Evolutionary conservation across 1,140 invertebrate genomes (phyloP).

Genomic region (Phenacoccus solenopsis): DNA sequence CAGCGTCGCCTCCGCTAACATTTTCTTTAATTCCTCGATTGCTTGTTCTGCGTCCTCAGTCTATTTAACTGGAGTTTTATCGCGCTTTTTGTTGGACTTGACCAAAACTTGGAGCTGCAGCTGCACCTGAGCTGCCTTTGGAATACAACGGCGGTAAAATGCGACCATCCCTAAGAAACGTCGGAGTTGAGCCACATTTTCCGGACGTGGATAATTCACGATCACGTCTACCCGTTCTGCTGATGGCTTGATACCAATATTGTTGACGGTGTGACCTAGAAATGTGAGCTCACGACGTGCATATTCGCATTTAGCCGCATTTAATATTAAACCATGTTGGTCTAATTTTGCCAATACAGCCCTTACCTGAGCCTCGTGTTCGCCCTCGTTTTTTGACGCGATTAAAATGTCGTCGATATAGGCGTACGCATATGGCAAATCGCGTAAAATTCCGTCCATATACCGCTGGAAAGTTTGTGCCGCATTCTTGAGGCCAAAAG

Average conservation of each 20-base stretch:
- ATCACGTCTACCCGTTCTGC: neutral
- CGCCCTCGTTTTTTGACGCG: slow-evolving; percentile 26
- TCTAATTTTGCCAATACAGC: slow-evolving; percentile 26
- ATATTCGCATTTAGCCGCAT: slow-evolving; percentile 28
- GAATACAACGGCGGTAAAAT: slow-evolving; percentile 30
- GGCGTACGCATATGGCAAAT: neutral
- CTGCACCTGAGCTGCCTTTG: slow-evolving; percentile 27
- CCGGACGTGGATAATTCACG: neutral
- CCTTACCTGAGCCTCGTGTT: slow-evolving; percentile 27
- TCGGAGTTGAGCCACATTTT: neutral
- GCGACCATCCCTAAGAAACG: slow-evolving; percentile 32
- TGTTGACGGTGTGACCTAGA: slow-evolving; percentile 25
- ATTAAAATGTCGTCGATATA: slow-evolving; percentile 27
- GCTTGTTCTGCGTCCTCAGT: slow-evolving; percentile 22
- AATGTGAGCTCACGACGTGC: slow-evolving; percentile 26
- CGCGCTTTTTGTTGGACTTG: slow-evolving; percentile 20
- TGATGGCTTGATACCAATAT: slow-evolving; percentile 24
- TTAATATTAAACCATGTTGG: slow-evolving; percentile 23
- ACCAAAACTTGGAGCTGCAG: slow-evolving; percentile 26
- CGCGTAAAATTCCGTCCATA: neutral
- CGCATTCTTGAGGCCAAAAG: slow-evolving; percentile 35
- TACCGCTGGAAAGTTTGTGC: slow-evolving; percentile 35
- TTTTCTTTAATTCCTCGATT: slow-evolving; percentile 27
- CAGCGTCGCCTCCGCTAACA: slow-evolving; percentile 27
- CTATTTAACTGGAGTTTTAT: slow-evolving; percentile 19